Percentiles rank a stretch among this genome's conserved stretches.
phyloP scores from a whole-genome alignment of 2,797 vertebrate genomes.

The Synaphobranchus kaupii region DNA sequence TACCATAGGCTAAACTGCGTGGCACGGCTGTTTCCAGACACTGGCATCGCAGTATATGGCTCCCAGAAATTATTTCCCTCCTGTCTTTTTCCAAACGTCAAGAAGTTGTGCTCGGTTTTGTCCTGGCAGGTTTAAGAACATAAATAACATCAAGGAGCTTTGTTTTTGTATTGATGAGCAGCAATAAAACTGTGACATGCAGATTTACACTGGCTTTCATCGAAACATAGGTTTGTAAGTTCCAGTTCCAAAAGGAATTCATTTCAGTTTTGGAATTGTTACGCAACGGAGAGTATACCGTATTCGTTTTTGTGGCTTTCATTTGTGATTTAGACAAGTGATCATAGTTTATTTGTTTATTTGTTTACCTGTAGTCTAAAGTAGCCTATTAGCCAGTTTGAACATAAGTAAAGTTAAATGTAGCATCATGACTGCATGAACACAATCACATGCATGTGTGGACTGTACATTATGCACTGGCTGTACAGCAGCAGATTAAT shows the following conservation, averaged over 20 bases:
- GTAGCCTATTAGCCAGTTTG: background rate
- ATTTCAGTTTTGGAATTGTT: conserved; percentile 38
- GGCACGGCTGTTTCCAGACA: conserved; percentile 48
- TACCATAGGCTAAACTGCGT: conserved; percentile 61
- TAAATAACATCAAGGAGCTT: conserved; percentile 32
- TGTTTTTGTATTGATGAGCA: conserved; percentile 44
- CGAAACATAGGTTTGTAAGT: conserved; percentile 65
- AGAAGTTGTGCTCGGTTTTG: conserved; percentile 16
- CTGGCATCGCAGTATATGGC: conserved; percentile 47
- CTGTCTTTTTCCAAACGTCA: background rate
- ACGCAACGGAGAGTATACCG: background rate
- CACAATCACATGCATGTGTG: background rate
- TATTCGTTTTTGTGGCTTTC: background rate
- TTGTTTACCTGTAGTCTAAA: background rate
- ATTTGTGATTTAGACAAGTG: background rate
- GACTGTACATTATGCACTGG: background rate
- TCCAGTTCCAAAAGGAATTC: conserved; percentile 71
- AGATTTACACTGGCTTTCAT: conserved; percentile 64
- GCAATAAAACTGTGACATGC: conserved; percentile 67
- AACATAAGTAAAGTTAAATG: background rate
- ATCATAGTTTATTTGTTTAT: background rate
- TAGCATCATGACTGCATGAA: background rate
- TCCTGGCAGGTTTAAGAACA: conserved; percentile 5
- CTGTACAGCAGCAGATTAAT: background rate
- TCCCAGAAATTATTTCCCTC: conserved; percentile 41